Evolutionary conservation across 2,113 vertebrate genomes (phyloP), one percentile per base, ranked within the genome.

Genomic region (Daubentonia madagascariensis): DNA sequence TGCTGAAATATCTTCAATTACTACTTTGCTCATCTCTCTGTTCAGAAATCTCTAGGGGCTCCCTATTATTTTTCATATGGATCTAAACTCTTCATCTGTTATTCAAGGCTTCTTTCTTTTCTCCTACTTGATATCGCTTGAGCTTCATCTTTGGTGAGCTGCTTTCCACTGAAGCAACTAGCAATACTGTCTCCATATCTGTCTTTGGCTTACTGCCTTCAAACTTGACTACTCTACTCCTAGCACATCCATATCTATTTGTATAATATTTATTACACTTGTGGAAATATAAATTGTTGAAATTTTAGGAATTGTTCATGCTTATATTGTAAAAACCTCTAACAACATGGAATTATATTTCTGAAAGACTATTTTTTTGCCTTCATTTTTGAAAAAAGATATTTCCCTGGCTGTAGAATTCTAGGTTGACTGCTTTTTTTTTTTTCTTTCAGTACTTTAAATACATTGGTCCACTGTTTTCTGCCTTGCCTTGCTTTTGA

Each of bases 11-110:
- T 85, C 88, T 95, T 94, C 59, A 83, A 1, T 96, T n/a, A 52
- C 78, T 61, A 86, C 67, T 81, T 96, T 96, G 91, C 9, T 93
- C 22, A 85, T 76, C 91, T 68, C 17, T 91, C 57, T 94, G 45
- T 84, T 86, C 22, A 80, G 3, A 96, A 85, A 67, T 59, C 75
- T 89, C 40, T 52, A 96, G 59, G 54, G 50, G 2, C 35, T 93
- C 52, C 43, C 40, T 96, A 6, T 87, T 83, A 12, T 89, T 45
- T 94, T 90, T 93, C 52, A 63, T 80, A 16, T 13, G 84, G 13
- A 84, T 93, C 65, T 70, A 63, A 91, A 91, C 57, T 85, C 70
- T 40, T 87, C 23, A 20, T 40, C 70, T 95, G 30, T 63, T 79
- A 67, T 68, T 88, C 75, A 96, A 40, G 76, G 43, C 12, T 35